Conservation (phyloP, 2,797 vertebrate species). For the Fratercula arctica region DNA sequence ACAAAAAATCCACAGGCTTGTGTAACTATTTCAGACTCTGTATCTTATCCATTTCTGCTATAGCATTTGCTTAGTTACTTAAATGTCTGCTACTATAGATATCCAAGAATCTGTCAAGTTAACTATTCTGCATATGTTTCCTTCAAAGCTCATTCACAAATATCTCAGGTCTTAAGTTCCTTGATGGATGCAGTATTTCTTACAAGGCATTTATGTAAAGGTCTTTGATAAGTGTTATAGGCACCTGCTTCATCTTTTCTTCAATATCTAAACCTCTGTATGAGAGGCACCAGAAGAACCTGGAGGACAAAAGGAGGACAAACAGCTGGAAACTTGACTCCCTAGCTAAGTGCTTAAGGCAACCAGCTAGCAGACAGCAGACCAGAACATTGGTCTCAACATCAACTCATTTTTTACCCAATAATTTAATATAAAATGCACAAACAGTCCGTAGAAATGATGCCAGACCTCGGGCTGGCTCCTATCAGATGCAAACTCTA, state of each 20-base stretch:
- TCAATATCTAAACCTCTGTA: background rate
- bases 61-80: background rate
- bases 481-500: background rate
- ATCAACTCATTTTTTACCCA: background rate
- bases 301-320: background rate
- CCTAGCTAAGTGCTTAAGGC: background rate
- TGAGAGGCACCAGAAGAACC: background rate
- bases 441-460: background rate
- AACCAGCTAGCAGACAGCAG: background rate
- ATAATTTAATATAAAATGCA: constrained; percentile 22
- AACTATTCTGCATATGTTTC: background rate
- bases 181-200: background rate
- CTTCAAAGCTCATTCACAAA: background rate
- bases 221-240: background rate
- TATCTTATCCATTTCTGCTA: background rate
- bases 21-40: background rate
- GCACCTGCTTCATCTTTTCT: background rate
- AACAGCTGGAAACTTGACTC: constrained; percentile 10
- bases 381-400: background rate
- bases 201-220: background rate
- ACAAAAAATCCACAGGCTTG: background rate
- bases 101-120: background rate
- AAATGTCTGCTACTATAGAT: background rate
- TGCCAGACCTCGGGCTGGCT: background rate
- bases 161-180: background rate